phyloP scores from a whole-genome alignment of 1,140 invertebrate species.

The Drosophila sulfurigaster region DNA sequence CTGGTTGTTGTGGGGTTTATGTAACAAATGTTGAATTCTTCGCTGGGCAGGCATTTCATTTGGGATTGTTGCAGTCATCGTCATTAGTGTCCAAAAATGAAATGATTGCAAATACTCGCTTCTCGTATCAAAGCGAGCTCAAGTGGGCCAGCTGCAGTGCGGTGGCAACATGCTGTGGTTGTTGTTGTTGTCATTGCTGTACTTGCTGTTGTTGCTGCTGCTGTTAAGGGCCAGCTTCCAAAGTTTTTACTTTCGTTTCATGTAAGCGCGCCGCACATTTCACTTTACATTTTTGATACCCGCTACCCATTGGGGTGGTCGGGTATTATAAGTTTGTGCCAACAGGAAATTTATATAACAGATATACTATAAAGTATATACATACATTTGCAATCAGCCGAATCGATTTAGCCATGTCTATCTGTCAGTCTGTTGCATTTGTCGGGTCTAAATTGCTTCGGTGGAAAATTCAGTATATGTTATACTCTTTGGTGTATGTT shows the following conservation, averaged over 20 bases:
- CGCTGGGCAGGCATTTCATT: conserved; percentile 72
- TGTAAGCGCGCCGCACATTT: conserved; percentile 59
- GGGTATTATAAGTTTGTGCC: background rate
- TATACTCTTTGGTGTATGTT: no score
- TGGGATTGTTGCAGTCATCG: conserved; percentile 63
- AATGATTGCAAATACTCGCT: conserved; percentile 73
- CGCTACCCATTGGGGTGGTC: no score
- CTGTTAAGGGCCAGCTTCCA: conserved; percentile 18
- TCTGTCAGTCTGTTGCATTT: no score
- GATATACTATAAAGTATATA: no score
- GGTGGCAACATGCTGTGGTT: conserved; percentile 10
- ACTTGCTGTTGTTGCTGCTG: background rate
- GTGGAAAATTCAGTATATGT: no score
- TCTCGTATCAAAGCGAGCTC: conserved; percentile 35
- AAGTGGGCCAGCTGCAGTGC: conserved; percentile 29
- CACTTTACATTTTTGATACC: conserved; percentile 49
- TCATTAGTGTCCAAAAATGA: conserved; percentile 77
- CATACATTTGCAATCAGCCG: no score
- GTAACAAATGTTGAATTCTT: conserved; percentile 67
- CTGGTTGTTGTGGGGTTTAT: conserved; percentile 50
- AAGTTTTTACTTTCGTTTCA: conserved; percentile 75
- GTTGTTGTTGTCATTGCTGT: conserved; percentile 6
- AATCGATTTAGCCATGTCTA: no score
- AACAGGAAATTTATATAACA: no score
- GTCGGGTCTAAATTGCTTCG: no score